phyloP scores from a whole-genome alignment of 2,888 invertebrate species.

The Patella depressa region DNA sequence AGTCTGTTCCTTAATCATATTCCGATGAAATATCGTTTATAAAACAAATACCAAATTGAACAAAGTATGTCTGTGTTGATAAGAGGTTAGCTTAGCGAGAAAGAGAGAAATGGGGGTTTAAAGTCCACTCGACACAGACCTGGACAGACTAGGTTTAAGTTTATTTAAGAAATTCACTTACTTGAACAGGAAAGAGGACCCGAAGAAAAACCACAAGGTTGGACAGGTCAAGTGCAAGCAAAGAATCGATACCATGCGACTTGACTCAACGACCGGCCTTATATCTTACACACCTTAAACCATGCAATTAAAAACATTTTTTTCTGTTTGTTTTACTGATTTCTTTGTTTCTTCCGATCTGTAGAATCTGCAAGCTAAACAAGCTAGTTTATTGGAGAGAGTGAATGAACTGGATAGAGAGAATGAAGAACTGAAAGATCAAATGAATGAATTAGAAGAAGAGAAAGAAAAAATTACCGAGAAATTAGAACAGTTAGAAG shows the following conservation, averaged over 20 bases:
- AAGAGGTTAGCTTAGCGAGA: too few relatives aligned
- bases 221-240: too few relatives aligned
- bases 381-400: constrained; percentile 56
- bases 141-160: too few relatives aligned
- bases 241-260: not conserved
- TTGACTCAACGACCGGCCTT: not conserved
- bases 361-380: constrained; percentile 66
- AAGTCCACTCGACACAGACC: too few relatives aligned
- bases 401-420: constrained; percentile 62
- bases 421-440: constrained; percentile 58
- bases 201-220: too few relatives aligned
- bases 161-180: too few relatives aligned
- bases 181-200: too few relatives aligned
- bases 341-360: not conserved
- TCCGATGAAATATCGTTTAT: too few relatives aligned
- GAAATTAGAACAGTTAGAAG: constrained; percentile 38
- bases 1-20: too few relatives aligned
- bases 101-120: too few relatives aligned
- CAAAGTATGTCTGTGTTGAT: too few relatives aligned
- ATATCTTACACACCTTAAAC: not conserved
- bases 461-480: constrained; percentile 57
- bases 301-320: not conserved
- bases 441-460: constrained; percentile 62
- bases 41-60: too few relatives aligned
- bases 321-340: not conserved